phyloP scores from a whole-genome alignment of 2,888 invertebrate genomes.

The Mythimna vitellina region DNA sequence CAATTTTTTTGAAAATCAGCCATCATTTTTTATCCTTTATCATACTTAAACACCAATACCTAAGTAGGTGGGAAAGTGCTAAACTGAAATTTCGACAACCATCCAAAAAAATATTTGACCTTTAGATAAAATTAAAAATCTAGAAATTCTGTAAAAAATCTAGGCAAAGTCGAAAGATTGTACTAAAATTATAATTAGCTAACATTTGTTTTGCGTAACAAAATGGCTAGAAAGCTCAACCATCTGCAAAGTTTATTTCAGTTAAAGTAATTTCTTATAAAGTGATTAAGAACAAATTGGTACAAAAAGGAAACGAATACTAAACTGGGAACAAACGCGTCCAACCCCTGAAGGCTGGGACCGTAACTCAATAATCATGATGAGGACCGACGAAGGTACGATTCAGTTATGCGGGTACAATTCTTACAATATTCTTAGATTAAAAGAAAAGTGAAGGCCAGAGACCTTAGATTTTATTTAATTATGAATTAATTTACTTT shows the following conservation, averaged over 20 bases:
- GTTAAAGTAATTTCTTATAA: slow-evolving; percentile 53
- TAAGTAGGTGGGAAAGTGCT: neutral
- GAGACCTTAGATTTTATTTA: neutral
- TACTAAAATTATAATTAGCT: slow-evolving; percentile 15
- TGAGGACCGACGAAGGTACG: slow-evolving; percentile 13
- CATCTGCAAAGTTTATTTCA: slow-evolving; percentile 47
- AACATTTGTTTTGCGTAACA: slow-evolving; percentile 14
- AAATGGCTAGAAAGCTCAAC: slow-evolving; percentile 13
- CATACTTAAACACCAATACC: too few species aligned
- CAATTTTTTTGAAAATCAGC: too few species aligned
- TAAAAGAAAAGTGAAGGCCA: neutral
- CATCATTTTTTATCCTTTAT: too few species aligned
- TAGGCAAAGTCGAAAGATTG: neutral
- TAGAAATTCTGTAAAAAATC: neutral
- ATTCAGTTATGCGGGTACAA: slow-evolving; percentile 19
- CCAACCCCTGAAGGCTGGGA: slow-evolving; percentile 2
- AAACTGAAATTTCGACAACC: neutral
- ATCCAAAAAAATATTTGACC: neutral
- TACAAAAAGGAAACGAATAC: slow-evolving; percentile 42
- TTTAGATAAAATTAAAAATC: neutral
- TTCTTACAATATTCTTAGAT: slow-evolving; percentile 13
- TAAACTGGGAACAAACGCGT: slow-evolving; percentile 41
- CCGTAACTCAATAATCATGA: slow-evolving; percentile 56
- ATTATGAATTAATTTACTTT: neutral
- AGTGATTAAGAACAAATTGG: slow-evolving; percentile 58